Evolutionary conservation across 2,888 invertebrate species (phyloP).

Genomic region (Trilocha varians): DNA sequence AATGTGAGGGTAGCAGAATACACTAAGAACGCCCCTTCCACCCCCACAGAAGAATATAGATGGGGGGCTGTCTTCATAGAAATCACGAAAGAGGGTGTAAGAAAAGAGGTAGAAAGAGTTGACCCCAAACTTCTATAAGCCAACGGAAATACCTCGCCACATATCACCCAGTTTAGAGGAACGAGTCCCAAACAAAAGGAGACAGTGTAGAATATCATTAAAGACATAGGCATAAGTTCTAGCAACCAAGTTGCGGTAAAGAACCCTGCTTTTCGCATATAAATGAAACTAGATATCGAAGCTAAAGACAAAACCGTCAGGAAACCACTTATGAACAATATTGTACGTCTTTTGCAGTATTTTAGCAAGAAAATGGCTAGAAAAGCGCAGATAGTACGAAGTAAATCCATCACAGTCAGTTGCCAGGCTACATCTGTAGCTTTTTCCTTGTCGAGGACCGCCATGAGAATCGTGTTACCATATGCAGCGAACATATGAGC

Average conservation of each 20-base stretch:
- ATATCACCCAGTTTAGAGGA: slow-evolving; percentile 63
- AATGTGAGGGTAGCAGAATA: slow-evolving; percentile 50
- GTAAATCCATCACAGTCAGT: slow-evolving; percentile 77
- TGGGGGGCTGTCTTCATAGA: slow-evolving; percentile 68
- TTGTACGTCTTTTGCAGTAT: slow-evolving; percentile 49
- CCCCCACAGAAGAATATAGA: slow-evolving; percentile 56
- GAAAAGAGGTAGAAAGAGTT: slow-evolving; percentile 56
- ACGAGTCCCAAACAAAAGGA: slow-evolving; percentile 62
- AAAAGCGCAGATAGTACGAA: slow-evolving; percentile 75
- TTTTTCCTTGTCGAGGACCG: slow-evolving; percentile 45
- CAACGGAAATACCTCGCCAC: slow-evolving; percentile 63
- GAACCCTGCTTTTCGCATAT: slow-evolving; percentile 43
- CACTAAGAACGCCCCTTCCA: slow-evolving; percentile 59
- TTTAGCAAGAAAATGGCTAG: slow-evolving; percentile 64
- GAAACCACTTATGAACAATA: slow-evolving; percentile 53
- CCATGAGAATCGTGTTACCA: slow-evolving; percentile 55
- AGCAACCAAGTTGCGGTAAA: slow-evolving; percentile 42
- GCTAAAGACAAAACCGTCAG: slow-evolving; percentile 52
- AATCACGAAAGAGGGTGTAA: slow-evolving; percentile 56
- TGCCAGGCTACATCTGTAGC: slow-evolving; percentile 63
- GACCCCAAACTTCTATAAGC: slow-evolving; percentile 63
- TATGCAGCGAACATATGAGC: slow-evolving; percentile 65
- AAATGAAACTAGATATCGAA: slow-evolving; percentile 51
- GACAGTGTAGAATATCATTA: slow-evolving; percentile 55
- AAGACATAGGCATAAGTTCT: slow-evolving; percentile 46